Evolutionary conservation across 2,888 invertebrate species (phyloP).

Genomic region (Leptinotarsa haldemani): DNA sequence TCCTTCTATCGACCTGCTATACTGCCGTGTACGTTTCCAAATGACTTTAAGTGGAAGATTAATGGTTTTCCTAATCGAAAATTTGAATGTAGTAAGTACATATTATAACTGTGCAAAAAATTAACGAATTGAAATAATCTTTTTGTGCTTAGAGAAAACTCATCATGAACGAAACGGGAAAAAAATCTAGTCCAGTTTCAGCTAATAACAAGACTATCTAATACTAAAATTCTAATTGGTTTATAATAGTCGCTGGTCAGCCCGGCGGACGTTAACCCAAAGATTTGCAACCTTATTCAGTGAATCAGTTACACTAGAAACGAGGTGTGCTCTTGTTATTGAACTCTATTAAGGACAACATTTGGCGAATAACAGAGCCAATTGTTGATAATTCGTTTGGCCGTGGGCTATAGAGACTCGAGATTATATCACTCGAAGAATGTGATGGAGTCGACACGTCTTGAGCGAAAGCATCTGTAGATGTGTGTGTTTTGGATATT

Average conservation of each 20-base stretch:
- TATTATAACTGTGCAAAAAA: not conserved
- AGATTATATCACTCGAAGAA: conserved; percentile 21
- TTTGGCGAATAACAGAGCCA: conserved; percentile 26
- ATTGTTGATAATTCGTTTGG: conserved; percentile 23
- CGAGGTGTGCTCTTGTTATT: conserved; percentile 28
- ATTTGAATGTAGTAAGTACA: not conserved
- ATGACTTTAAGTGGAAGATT: not conserved
- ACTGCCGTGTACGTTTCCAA: not conserved
- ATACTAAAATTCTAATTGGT: conserved; percentile 20
- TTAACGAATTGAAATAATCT: not conserved
- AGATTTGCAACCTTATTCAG: conserved; percentile 30
- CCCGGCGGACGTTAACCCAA: conserved; percentile 18
- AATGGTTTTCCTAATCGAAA: not conserved
- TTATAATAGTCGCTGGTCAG: conserved; percentile 16
- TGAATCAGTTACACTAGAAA: conserved; percentile 21
- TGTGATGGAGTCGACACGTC: conserved; percentile 9
- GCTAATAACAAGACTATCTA: conserved; percentile 7
- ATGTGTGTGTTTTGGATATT: not conserved
- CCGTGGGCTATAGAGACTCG: conserved; percentile 10
- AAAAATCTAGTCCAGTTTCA: conserved; percentile 19
- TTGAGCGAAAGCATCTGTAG: not conserved
- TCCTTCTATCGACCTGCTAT: no score
- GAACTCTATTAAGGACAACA: conserved; percentile 29
- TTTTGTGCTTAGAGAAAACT: conserved; percentile 5
- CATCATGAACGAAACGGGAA: conserved; percentile 2